phyloP scores from a whole-genome alignment of 53 echinoderm and acorn worm species.

The Temnopleurus reevesii region DNA sequence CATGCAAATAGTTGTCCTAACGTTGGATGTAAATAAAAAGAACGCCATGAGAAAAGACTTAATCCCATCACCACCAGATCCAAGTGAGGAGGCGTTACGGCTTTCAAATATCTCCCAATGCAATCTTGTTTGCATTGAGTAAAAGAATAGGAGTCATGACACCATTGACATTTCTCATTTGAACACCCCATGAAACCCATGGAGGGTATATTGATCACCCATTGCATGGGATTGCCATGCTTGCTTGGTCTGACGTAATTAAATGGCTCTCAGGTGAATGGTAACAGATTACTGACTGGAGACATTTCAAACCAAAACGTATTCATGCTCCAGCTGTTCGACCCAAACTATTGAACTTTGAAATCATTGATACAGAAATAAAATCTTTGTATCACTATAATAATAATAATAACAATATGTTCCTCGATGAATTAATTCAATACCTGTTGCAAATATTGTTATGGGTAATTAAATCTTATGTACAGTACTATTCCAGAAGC shows the following conservation, averaged over 20 bases:
- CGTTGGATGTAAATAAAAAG: constrained; percentile 9
- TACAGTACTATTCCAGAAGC: too few relatives aligned
- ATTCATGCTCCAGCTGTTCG: too few relatives aligned
- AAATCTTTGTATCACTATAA: too few relatives aligned
- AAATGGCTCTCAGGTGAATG: constrained; percentile 4
- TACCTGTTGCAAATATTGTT: too few relatives aligned
- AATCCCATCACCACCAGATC: neutral
- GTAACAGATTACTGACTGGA: neutral
- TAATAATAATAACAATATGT: too few relatives aligned
- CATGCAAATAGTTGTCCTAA: neutral
- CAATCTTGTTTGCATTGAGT: constrained; percentile 22
- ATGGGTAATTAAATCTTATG: too few relatives aligned
- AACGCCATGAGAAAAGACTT: neutral
- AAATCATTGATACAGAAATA: too few relatives aligned
- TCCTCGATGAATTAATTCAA: too few relatives aligned
- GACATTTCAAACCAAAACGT: neutral
- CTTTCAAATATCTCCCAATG: neutral
- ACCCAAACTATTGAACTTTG: too few relatives aligned
- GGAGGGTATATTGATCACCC: neutral
- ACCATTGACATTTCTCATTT: constrained; percentile 23
- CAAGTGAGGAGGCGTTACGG: constrained; percentile 18
- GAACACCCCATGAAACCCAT: neutral
- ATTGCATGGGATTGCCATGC: constrained; percentile 1
- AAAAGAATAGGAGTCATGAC: constrained; percentile 10
- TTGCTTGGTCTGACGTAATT: constrained; percentile 4